Conservation (phyloP, 2,113 vertebrate genomes). For the Vombatus ursinus region DNA sequence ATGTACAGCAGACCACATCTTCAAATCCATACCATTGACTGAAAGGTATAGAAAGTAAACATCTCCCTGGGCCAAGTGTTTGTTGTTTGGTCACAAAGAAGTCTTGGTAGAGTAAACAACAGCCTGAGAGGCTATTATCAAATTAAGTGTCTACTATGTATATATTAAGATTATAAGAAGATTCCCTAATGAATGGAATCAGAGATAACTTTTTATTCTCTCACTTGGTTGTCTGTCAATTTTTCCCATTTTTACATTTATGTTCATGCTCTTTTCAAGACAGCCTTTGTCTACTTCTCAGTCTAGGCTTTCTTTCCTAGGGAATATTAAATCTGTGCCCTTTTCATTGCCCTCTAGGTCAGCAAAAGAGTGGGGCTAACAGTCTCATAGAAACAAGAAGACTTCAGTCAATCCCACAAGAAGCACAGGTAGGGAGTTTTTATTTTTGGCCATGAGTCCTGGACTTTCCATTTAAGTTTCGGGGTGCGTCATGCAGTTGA, state of each 20-base stretch:
- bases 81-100: background rate
- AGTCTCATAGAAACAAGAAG: conserved; percentile 5
- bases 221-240: background rate
- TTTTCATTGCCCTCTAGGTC: conserved; percentile 27
- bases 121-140: background rate
- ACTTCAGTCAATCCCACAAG: conserved; percentile 63
- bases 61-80: background rate
- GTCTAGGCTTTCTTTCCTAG: conserved; percentile 24
- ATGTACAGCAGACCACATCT: background rate
- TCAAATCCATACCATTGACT: background rate
- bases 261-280: conserved; percentile 30
- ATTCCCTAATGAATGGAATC: background rate
- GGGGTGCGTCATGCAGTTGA: conserved; percentile 68
- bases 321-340: background rate
- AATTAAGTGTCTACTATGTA: background rate
- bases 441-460: conserved; percentile 74
- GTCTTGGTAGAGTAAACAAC: background rate
- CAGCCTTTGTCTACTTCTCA: conserved; percentile 16
- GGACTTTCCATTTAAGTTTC: conserved; percentile 74
- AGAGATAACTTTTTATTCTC: background rate
- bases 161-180: background rate
- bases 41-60: background rate
- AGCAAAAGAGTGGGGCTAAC: conserved; percentile 17
- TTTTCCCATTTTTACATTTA: background rate
- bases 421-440: conserved; percentile 56